Base-by-base conservation (phyloP, 2,797 vertebrate species). In the Sphaeramia orbicularis region DNA sequence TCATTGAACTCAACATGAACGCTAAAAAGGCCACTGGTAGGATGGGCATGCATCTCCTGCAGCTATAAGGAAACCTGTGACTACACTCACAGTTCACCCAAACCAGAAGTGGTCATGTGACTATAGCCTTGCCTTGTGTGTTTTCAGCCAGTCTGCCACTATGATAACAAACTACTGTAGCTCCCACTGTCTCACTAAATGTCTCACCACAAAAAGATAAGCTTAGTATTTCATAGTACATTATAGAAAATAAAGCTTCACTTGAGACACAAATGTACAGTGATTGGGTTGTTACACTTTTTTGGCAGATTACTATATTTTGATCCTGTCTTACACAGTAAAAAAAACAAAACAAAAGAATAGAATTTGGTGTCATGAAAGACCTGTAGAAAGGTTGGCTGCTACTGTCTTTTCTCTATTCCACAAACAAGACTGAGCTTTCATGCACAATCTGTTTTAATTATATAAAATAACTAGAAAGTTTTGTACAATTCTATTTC, bases 121-220 rank as follows among this genome's bases (percentile, higher is more conserved):
- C 24, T 52, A 57, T 30, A 53, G 49, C 35, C 21, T 9, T 35
- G 30, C 10, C 13, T 41, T 60, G 47, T 53, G 40, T 59, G 59
- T 14, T 45, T 19, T 45, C 49, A 70, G 44, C 55, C 30, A 63
- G 57, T 65, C 49, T 38, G 35, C 48, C 14, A 19, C 0, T 21
- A 13, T 76, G 64, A 81, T 87, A 77, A 43, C n/a, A 19, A 76
- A 66, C 30, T 10, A 10, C 43, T 35, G 32, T 35, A 35, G 9
- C 36, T 14, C 18, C 13, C 0, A 10, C 43, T 51, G 24, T 71
- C 15, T 43, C 15, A 7, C 44, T 72, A 62, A 58, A 74, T 49
- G 27, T 30, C 36, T 44, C 62, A 51, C 60, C 43, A 52, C 45
- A 66, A 56, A n/a, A 37, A 80, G 81, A 85, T 80, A 74, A 83